Conservation (phyloP, 2,888 invertebrate genomes). For the Platycheirus albimanus region DNA sequence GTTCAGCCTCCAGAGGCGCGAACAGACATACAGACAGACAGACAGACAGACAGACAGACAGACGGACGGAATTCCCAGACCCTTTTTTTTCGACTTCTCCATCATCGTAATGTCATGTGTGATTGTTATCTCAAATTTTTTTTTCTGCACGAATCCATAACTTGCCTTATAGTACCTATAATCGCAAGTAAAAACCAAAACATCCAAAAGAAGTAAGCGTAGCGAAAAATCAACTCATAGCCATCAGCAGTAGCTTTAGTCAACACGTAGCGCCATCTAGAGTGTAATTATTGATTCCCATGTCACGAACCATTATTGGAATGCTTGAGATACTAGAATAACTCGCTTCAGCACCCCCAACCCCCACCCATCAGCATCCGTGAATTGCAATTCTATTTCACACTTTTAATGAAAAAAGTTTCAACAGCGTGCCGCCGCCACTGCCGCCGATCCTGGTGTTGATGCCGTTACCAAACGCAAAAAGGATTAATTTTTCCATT, state of each 20-base stretch:
- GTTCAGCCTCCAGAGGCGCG: too few species aligned
- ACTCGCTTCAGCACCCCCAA: conserved; percentile 17
- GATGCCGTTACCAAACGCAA: neutral
- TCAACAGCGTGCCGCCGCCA: conserved; percentile 41
- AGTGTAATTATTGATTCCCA: conserved; percentile 68
- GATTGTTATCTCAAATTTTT: too few species aligned
- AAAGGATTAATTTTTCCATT: conserved; percentile 54
- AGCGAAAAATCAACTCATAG: conserved; percentile 8
- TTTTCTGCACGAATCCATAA: too few species aligned
- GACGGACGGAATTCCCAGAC: too few species aligned
- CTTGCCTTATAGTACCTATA: too few species aligned
- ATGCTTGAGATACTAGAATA: conserved; percentile 48
- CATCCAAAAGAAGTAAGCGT: neutral
- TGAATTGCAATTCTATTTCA: conserved; percentile 67
- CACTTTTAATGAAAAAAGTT: conserved; percentile 73
- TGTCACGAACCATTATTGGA: conserved; percentile 70
- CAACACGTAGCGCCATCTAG: conserved; percentile 68
- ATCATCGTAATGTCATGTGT: too few species aligned
- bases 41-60: too few species aligned
- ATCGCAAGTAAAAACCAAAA: too few species aligned
- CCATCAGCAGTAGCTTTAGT: neutral
- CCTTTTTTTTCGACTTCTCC: too few species aligned
- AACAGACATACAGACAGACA: too few species aligned
- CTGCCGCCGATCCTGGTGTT: neutral
- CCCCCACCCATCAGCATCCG: conserved; percentile 30